Evolutionary conservation across 1,140 invertebrate species (phyloP).

Genomic region (Calephelis virginiensis): DNA sequence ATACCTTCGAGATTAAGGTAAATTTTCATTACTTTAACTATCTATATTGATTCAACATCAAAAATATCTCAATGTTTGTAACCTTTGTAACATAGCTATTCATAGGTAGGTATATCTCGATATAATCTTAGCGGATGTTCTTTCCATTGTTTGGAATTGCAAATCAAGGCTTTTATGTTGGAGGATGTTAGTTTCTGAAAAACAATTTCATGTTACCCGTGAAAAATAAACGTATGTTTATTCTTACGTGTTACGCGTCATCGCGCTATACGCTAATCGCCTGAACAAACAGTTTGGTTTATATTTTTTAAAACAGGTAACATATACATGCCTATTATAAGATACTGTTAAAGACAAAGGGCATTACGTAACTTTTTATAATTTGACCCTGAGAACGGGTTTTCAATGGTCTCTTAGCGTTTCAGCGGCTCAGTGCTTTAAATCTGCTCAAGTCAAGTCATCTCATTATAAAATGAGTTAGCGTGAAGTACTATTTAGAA

Average conservation of each 20-base stretch:
- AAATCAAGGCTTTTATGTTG: not conserved
- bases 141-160: slow-evolving; percentile 7
- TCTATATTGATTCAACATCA: slow-evolving; percentile 5
- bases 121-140: slow-evolving; percentile 20
- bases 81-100: slow-evolving; percentile 21
- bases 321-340: slow-evolving; percentile 23
- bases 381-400: slow-evolving; percentile 30
- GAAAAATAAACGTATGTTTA: not conserved
- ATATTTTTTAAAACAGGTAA: slow-evolving; percentile 37
- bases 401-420: slow-evolving; percentile 14
- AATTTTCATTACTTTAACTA: slow-evolving; percentile 15
- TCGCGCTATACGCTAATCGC: slow-evolving; percentile 45
- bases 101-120: slow-evolving; percentile 30
- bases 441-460: slow-evolving; percentile 8
- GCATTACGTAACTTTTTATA: slow-evolving; percentile 34
- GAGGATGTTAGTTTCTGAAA: not conserved
- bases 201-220: slow-evolving; percentile 21
- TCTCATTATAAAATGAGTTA: not conserved
- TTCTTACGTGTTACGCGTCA: slow-evolving; percentile 49
- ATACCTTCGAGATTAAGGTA: slow-evolving; percentile 36
- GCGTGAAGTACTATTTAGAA: not conserved
- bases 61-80: slow-evolving; percentile 56
- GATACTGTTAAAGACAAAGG: slow-evolving; percentile 26
- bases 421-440: slow-evolving; percentile 1
- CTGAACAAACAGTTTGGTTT: slow-evolving; percentile 46